A percentile compares a stretch with the other conserved stretches of the same genome.
Evolutionary conservation across 2,113 vertebrate species (phyloP).

Genomic region (Eolophus roseicapilla): DNA sequence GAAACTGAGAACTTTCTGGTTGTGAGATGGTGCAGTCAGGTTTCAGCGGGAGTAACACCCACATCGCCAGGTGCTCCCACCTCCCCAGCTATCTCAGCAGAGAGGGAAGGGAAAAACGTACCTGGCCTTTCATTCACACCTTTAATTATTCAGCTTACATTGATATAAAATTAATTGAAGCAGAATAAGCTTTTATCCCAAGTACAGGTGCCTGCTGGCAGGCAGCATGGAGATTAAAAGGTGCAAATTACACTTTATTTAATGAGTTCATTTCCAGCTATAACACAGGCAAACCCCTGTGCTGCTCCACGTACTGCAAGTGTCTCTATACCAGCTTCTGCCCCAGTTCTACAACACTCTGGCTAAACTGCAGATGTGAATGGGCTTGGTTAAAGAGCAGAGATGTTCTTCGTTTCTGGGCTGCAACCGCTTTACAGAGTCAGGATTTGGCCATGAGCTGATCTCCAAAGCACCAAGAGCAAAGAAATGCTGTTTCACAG

Average conservation of each 20-base stretch:
- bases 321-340: neutral
- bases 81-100: neutral
- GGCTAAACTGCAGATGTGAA: neutral
- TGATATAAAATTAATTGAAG: constrained; percentile 31
- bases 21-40: neutral
- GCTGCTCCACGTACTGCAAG: neutral
- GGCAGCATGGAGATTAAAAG: neutral
- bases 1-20: neutral
- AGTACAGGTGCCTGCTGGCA: neutral
- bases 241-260: neutral
- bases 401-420: neutral
- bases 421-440: neutral
- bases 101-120: neutral
- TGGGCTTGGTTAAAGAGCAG: neutral
- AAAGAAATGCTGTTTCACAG: neutral
- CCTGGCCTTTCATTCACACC: neutral
- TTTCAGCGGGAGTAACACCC: neutral
- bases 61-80: neutral
- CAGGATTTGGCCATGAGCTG: neutral
- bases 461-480: neutral
- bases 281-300: fast-evolving
- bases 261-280: neutral
- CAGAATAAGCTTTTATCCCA: constrained; percentile 5
- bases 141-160: constrained; percentile 40
- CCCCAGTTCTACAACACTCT: neutral